Base-by-base conservation (phyloP, 2,113 vertebrate species). In the Mirounga angustirostris region DNA sequence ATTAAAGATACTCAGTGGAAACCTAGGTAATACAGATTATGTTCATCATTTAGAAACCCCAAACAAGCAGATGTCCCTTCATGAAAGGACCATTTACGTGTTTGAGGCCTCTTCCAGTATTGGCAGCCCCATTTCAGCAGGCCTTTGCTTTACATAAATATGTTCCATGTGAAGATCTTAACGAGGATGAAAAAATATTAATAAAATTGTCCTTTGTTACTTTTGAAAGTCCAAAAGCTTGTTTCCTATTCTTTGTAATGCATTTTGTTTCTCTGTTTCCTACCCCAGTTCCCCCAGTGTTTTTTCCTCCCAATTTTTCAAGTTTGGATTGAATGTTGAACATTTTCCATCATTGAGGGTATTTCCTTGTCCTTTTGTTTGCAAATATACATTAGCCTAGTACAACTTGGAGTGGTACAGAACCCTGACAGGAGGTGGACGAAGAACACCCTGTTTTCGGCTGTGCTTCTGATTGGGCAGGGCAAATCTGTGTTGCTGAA, bases 171-270 rank as follows among this genome's bases (percentile, higher is more conserved):
- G 61, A 63, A 89, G 19, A 81, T 21, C 22, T 91, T 97, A 87
- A 88, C 82, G 56, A 88, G 22, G 8, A 82, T 89, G 24, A 43
- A 73, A 74, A 94, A 71, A 50, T 58, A 54, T 40, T 58, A 89
- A 52, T 40, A 78, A 46, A 65, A 71, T 74, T 59, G 19, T 76
- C 24, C 58, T 93, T 69, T 87, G 50, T 84, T 82, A 74, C 33
- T 91, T 91, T 91, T 84, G 61, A 65, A 94, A 94, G 26, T 84
- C 33, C 81, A 61, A 71, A 89, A 82, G 5, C 81, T 93, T 87
- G 7, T 91, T 69, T 96, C 67, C 56, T 86, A 40, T 28, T 69
- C 58, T 69, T 69, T 58, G 40, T 94, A 87, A 58, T 83, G 26
- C 16, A 86, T 69, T 16, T 86, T 78, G 52, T 22, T 92, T 94